Evolutionary conservation across 1,140 invertebrate genomes (phyloP), one percentile per base, ranked within the genome.

Genomic region (Heliconius nattereri): DNA sequence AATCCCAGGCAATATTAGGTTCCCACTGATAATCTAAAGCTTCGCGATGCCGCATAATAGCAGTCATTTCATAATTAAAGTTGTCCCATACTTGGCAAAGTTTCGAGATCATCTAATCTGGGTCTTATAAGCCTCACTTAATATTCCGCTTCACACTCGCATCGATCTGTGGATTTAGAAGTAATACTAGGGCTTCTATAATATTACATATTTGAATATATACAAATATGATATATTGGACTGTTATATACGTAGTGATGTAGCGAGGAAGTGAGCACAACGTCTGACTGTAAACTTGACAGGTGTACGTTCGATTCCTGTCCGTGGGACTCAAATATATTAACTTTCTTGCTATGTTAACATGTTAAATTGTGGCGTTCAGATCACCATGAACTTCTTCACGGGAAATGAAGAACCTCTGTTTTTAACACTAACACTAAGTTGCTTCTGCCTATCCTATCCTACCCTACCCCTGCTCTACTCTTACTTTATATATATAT

Each of bases 111-210:
- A 85, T 77, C 85, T 87, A 89, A 90, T 89, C 86, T 85, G 85
- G 81, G 52, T 26, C 78, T 76, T 80, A 84, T 84, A 85, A 88
- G 81, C 82, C 85, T 85, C 83, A 83, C 85, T 90, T 91, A 89
- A 86, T 89, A 90, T 91, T 89, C 89, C 81, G 81, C 85, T 86
- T 89, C 87, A 89, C 87, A 90, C 87, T 89, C 85, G 82, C 85
- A 83, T 81, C 85, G 81, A 86, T 84, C 83, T 81, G 66, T 74
- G 83, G 87, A 87, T 89, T 87, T 87, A 78, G 60, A 74, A 54
- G 81, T 86, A 84, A 89, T 88, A 66, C 60, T 66, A 66, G 60
- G 16, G 60, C 26, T 66, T 66, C 60, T 66, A 66, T 29, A 29
- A n/a, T 66, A 66, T 66, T 66, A 29, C 0, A 13, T 66, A 29